phyloP scores from a whole-genome alignment of 2,113 vertebrate genomes.

The Periophthalmodon schlosseri region DNA sequence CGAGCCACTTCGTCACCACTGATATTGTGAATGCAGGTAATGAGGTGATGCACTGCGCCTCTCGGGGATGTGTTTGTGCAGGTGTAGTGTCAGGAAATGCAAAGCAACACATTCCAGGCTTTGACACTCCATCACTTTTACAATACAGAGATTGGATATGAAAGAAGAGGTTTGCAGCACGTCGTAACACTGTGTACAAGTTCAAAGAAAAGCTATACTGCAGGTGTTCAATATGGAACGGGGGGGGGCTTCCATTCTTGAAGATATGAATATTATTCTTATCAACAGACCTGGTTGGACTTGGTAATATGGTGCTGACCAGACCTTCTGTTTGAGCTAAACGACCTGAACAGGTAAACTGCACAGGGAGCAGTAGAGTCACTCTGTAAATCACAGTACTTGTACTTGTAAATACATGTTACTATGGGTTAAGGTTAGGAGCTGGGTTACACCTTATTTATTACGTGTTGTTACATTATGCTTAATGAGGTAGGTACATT shows the following conservation, averaged over 20 bases:
- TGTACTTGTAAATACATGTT: neutral
- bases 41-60: conserved; percentile 37
- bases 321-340: neutral
- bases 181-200: neutral
- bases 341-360: neutral
- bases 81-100: conserved; percentile 41
- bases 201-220: neutral
- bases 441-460: neutral
- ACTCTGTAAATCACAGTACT: neutral
- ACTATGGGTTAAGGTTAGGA: neutral
- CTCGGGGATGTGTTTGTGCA: conserved; percentile 50
- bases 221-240: neutral
- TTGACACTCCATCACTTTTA: conserved; percentile 42
- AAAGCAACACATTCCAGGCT: conserved; percentile 50
- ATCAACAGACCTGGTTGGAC: neutral
- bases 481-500: neutral
- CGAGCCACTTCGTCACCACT: conserved; percentile 11
- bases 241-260: too few species aligned
- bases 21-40: conserved; percentile 23
- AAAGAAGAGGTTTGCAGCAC: neutral
- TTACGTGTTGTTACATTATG: neutral
- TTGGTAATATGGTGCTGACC: neutral
- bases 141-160: conserved; percentile 24
- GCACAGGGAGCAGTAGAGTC: neutral
- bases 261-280: neutral